Base-by-base conservation (phyloP, 2,888 invertebrate genomes). In the Drosophila tanythrix region DNA sequence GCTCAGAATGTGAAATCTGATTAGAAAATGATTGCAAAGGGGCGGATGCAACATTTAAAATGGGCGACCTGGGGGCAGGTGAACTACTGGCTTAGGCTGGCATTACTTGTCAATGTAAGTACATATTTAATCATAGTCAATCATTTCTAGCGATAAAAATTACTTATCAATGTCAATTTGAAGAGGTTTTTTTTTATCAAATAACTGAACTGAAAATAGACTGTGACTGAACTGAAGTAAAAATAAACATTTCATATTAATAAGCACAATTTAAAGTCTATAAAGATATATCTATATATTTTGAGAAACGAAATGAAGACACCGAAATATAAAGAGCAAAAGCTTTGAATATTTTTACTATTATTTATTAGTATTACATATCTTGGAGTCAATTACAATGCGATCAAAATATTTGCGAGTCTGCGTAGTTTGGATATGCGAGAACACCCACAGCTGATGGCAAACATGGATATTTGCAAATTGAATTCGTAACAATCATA, bases 61-160 rank as follows among this genome's bases (percentile, higher is more conserved):
- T 29, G 52, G 53, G 29, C 13, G 25, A 29, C 0, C 11, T 4
- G 27, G 31, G 36, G 33, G 33, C 21, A 36, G 29, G 13, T n/a
- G 35, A 46, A 15, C 38, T 51, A 27, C 6, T 18, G 18, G 50
- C 38, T 29, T 13, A n/a, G 38, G 25, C 18, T 15, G 10, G 18
- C 2, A 7, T 21, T 31, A 25, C 10, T 7, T 10, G 15, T 21
- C 31, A 13, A 15, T n/a, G 15, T 2, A n/a, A 40, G 29, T 33
- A 69, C n/a, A 29, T 46, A 62, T 61, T 80, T 66, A 70, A 80
- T 76, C 70, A 70, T 60, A 48, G 65, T 76, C 66, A 70, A 63
- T 66, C 62, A 70, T 4, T 15, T n/a, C 56, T 27, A 21, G 57
- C 76, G 65, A 80, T 80, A 69, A 60, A 52, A 55, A 46, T 53